Conservation (phyloP, 2,888 invertebrate species). For the Pasiphila rectangulata region DNA sequence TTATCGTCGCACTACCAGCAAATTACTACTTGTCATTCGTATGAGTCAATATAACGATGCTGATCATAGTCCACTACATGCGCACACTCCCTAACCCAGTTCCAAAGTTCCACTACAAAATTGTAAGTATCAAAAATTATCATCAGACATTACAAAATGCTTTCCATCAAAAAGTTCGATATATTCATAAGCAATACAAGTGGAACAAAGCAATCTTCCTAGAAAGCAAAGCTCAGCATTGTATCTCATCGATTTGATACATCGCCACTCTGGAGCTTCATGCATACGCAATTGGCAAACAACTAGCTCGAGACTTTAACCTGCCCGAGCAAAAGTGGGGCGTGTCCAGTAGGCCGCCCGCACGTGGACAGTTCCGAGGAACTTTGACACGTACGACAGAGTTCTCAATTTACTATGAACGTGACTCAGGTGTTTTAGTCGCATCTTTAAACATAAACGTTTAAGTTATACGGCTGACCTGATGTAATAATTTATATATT, state of each 20-base stretch:
- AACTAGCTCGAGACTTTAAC: conserved; percentile 40
- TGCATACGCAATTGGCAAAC: conserved; percentile 58
- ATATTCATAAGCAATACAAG: conserved; percentile 34
- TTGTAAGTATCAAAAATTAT: background rate
- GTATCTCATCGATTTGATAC: conserved; percentile 46
- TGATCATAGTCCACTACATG: no score
- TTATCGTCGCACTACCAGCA: no score
- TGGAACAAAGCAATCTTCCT: conserved; percentile 38
- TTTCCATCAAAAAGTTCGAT: conserved; percentile 15
- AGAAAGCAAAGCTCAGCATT: conserved; percentile 35
- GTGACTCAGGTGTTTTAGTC: no score
- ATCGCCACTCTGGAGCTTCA: conserved; percentile 46
- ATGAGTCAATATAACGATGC: no score
- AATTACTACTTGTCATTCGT: no score
- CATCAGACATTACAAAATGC: background rate
- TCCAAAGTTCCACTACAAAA: background rate
- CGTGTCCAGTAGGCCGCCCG: conserved; percentile 35
- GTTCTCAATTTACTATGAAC: no score
- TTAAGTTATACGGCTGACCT: no score
- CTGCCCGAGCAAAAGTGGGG: conserved; percentile 43
- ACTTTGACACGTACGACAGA: no score
- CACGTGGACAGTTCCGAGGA: no score
- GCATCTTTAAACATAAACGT: no score
- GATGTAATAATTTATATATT: no score
- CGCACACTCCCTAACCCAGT: background rate